Base-by-base conservation (phyloP, 2,888 invertebrate species). In the Macrosiphum euphorbiae region DNA sequence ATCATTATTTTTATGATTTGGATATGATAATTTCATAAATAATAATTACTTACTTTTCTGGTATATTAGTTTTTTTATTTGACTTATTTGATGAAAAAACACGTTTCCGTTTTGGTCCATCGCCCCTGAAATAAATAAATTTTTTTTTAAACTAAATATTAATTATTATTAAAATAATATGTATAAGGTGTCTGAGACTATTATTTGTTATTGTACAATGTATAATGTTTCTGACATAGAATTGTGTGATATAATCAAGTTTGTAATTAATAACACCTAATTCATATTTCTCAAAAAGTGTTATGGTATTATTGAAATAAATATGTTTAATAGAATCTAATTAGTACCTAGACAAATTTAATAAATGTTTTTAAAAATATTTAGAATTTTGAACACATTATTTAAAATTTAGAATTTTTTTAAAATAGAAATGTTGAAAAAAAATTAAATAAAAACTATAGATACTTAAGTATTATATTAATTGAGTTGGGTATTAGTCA, bases 31-130 rank as follows among this genome's bases (percentile, higher is more conserved):
- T 3, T 52, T 28, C 16, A 84, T 35, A 35, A 78, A n/a, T 50
- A 88, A 92, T 28, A 11, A 86, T 28, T 87, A 78, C n/a, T 92
- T 92, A 92, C 92, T 55, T 88, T 41, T 78, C 52, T 78, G 52
- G 44, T 88, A 24, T 1, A 88, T 35, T 41, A 88, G 24, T 26
- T 8, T 92, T 88, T 78, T 92, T 28, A 78, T 88, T 78, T 52
- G 67, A 52, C 7, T 67, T 88, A 7, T 20, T 50, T 41, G 88
- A 78, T 26, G 78, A 26, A 84, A 52, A 88, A 52, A 3, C 28
- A 52, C 88, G 47, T 84, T 92, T 92, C n/a, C 88, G 78, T 92
- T 92, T 92, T 35, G 10, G 2, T 47, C 8, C n/a, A 85, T 58
- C 47, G 3, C n/a, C 7, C 28, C 92, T 92, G 28, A 50, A 61